phyloP scores from a whole-genome alignment of 2,888 invertebrate genomes.

The Orthosia gothica region DNA sequence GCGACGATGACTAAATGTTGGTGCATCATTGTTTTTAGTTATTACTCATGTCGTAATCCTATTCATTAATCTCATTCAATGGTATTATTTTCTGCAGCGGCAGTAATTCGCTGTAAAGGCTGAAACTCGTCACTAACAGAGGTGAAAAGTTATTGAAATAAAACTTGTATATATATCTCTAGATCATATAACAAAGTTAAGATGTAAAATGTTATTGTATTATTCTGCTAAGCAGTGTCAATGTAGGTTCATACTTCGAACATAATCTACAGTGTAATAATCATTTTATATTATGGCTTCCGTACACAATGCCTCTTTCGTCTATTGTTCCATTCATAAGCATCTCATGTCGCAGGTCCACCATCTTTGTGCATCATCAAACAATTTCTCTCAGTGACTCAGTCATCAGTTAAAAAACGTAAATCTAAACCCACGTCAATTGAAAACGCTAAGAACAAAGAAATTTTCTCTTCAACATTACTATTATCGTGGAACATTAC shows the following conservation, averaged over 20 bases:
- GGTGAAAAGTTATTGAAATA: not conserved
- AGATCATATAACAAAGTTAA: constrained; percentile 4
- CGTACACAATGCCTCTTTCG: constrained; percentile 40
- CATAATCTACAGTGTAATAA: constrained; percentile 35
- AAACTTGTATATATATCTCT: not conserved
- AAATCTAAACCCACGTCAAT: constrained; percentile 54
- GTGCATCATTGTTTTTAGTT: constrained; percentile 62
- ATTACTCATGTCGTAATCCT: constrained; percentile 57
- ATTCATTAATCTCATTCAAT: constrained; percentile 58
- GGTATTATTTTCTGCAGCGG: constrained; percentile 28
- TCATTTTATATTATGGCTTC: constrained; percentile 42
- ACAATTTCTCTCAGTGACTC: constrained; percentile 53
- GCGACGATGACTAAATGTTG: constrained; percentile 51
- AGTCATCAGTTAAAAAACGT: constrained; percentile 45
- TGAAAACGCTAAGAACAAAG: constrained; percentile 54
- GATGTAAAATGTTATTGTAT: not conserved
- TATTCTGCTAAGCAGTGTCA: constrained; percentile 12
- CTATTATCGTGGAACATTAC: constrained; percentile 59
- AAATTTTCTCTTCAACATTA: constrained; percentile 56
- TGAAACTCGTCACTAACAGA: constrained; percentile 7
- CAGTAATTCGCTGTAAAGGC: constrained; percentile 10
- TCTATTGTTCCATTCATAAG: constrained; percentile 51
- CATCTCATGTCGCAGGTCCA: constrained; percentile 46
- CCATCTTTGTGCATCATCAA: constrained; percentile 50
- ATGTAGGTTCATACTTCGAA: constrained; percentile 12